phyloP scores from a whole-genome alignment of 1,140 invertebrate genomes.

The Drosophila parabipectinata region DNA sequence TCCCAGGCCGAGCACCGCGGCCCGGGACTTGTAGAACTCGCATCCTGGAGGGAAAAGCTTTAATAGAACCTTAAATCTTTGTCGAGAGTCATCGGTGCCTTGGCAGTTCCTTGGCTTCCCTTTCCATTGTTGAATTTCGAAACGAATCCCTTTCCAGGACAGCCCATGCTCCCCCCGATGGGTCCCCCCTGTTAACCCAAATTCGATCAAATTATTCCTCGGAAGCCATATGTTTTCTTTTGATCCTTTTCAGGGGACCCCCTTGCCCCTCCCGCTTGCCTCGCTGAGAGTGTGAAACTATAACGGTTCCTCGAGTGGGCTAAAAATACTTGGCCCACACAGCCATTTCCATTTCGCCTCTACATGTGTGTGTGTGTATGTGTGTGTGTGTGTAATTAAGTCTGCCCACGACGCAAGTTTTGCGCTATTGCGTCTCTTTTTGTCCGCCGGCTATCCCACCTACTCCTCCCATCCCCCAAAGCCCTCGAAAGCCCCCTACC shows the following conservation, averaged over 20 bases:
- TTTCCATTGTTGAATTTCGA: not conserved
- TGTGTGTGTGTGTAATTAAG: conserved; percentile 64
- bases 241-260: conserved; percentile 18
- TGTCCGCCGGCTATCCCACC: conserved; percentile 1
- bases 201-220: conserved; percentile 20
- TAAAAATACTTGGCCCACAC: conserved; percentile 62
- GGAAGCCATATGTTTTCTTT: conserved; percentile 35
- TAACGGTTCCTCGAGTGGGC: conserved; percentile 59
- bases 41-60: too few species aligned
- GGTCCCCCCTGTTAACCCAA: not conserved
- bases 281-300: conserved; percentile 30
- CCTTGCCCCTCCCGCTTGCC: not conserved
- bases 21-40: conserved; percentile 15
- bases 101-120: not conserved
- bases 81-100: too few species aligned
- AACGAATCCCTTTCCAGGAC: not conserved
- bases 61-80: too few species aligned
- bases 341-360: conserved; percentile 20
- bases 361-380: not conserved
- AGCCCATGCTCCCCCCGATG: not conserved
- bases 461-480: not conserved
- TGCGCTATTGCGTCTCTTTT: conserved; percentile 36
- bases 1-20: conserved; percentile 6
- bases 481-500: not conserved
- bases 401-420: conserved; percentile 69